Evolutionary conservation across 1,140 invertebrate species (phyloP), one percentile per base, ranked within the genome.

Genomic region (Drepana arcuata): DNA sequence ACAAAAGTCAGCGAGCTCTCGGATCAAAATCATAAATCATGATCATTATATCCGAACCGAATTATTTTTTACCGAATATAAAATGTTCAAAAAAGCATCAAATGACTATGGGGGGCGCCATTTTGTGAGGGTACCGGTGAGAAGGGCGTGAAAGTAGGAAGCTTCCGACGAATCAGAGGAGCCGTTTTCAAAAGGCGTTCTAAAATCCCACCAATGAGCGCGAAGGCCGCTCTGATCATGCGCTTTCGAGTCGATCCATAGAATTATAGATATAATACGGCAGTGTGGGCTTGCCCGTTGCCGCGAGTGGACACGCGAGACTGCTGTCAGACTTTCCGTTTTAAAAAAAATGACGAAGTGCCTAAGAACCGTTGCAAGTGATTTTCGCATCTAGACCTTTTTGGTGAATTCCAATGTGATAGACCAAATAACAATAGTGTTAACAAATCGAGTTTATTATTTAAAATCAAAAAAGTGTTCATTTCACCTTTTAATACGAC

Each of bases 31-130:
- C 74, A 75, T 82, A 82, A 82, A 82, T 82, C 77, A 82, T 79
- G 68, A 72, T 82, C 77, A 82, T 82, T 82, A 82, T 81, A 73
- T 77, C 63, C 59, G 59, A 75, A 79, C 78, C 65, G 72, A 74
- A 82, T 82, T 82, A 82, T 82, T 82, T 82, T 82, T 82, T 82
- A 79, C 61, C 52, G 58, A 66, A 79, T 71, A n/a, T n/a, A 68
- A 81, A 75, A 75, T 75, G 71, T 63, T 75, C 71, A 82, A 79
- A 82, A 81, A 79, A 78, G 59, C 67, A 79, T 79, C 67, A 71
- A 75, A 74, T 75, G 70, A 71, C 67, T 79, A 58, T 68, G 66
- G 71, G 77, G 73, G 61, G 53, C 78, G 78, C 78, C 78, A 82
- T 82, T 72, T 82, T 82, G 77, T 63, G 47, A 73, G 73, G 71